Conservation (phyloP, 2,888 invertebrate genomes). For the Holacanthella duospinosa region DNA sequence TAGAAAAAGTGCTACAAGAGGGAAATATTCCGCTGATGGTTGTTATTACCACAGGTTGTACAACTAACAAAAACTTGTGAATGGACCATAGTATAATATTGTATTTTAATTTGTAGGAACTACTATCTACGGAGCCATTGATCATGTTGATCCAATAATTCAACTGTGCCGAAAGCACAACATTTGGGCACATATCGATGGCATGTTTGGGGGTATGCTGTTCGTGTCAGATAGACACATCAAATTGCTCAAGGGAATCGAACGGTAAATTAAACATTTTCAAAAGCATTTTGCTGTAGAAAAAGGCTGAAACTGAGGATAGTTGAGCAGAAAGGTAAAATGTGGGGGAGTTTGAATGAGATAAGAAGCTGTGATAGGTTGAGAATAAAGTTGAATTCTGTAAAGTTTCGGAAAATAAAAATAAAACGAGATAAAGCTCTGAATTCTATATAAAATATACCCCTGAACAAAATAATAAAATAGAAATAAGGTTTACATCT, state of each 20-base stretch:
- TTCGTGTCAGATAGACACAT: neutral
- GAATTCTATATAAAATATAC: too few relatives aligned
- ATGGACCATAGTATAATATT: neutral
- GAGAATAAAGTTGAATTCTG: too few relatives aligned
- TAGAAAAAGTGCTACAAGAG: neutral
- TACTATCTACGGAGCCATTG: slow-evolving; percentile 8
- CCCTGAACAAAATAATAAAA: too few relatives aligned
- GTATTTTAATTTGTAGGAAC: slow-evolving; percentile 1
- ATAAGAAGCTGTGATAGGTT: too few relatives aligned
- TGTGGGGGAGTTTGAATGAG: too few relatives aligned
- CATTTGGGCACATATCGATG: slow-evolving; percentile 7
- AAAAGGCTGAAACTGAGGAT: too few relatives aligned
- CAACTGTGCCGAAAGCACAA: neutral
- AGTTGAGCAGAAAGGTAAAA: too few relatives aligned
- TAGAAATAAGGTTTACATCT: too few relatives aligned
- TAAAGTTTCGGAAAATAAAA: too few relatives aligned
- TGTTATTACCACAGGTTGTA: slow-evolving; percentile 1
- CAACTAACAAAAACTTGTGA: too few relatives aligned
- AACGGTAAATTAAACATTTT: neutral
- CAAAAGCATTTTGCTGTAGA: too few relatives aligned
- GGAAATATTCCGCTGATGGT: neutral
- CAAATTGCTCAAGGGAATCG: neutral
- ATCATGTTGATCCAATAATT: neutral
- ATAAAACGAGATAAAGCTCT: too few relatives aligned
- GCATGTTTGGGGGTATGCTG: slow-evolving; percentile 2